These are phyloP conservation scores for Empidonax traillii DNA, from an alignment of 2,113 vertebrate genomes.

Conservation along the genomic window DNA sequence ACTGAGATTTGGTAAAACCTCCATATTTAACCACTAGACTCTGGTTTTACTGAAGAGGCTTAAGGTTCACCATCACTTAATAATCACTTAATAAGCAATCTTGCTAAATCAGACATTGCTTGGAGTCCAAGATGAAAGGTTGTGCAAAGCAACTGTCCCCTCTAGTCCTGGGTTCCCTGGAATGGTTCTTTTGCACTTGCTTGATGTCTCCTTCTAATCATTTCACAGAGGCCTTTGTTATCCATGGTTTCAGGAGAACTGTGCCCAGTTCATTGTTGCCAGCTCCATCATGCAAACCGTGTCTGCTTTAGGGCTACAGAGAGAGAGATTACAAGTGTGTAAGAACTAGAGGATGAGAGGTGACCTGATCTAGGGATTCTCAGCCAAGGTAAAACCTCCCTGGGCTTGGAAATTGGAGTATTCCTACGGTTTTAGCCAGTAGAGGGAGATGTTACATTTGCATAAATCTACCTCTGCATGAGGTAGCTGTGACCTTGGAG, in stretches of 20 bases:
- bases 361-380: background rate
- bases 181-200: background rate
- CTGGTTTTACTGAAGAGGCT: background rate
- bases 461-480: background rate
- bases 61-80: background rate
- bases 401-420: background rate
- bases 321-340: background rate
- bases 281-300: background rate
- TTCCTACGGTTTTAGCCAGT: background rate
- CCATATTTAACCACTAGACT: background rate
- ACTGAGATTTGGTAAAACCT: background rate
- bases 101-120: background rate
- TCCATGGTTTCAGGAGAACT: background rate
- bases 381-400: background rate
- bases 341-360: background rate
- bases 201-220: background rate
- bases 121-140: background rate
- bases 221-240: background rate
- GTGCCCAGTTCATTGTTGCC: background rate
- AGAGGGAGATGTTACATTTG: slow-evolving; percentile 38
- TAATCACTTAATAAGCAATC: background rate
- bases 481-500: background rate
- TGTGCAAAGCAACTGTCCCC: background rate
- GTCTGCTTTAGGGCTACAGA: background rate
- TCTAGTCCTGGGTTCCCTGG: background rate